phyloP scores from a whole-genome alignment of 2,797 vertebrate species.

The Falco cherrug region DNA sequence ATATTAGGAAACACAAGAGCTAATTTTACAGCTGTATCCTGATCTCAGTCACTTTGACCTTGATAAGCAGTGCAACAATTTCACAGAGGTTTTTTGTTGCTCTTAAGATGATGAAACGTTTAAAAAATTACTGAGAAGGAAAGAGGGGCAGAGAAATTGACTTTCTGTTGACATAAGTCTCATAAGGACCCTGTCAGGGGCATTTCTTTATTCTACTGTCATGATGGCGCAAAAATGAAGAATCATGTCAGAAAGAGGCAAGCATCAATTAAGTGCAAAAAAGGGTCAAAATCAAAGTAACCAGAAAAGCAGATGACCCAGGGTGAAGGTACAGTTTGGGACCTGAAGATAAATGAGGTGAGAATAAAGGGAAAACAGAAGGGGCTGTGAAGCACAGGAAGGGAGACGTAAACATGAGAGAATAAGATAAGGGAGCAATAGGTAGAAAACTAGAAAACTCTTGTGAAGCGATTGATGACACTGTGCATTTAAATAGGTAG shows the following conservation, averaged over 20 bases:
- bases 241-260: neutral
- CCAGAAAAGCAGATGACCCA: neutral
- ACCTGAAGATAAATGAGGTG: neutral
- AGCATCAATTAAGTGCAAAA: neutral
- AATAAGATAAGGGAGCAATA: neutral
- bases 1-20: neutral
- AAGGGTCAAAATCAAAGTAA: neutral
- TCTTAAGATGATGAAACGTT: neutral
- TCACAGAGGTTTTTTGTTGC: neutral
- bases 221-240: neutral
- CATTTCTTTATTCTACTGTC: neutral
- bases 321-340: neutral
- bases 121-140: neutral
- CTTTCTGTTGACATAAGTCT: neutral
- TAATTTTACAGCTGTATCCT: constrained; percentile 22
- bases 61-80: neutral
- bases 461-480: neutral
- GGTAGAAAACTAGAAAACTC: neutral
- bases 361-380: neutral
- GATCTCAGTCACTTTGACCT: constrained; percentile 3
- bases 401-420: neutral
- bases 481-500: neutral
- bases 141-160: neutral
- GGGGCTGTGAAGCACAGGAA: neutral
- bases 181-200: neutral